A percentile compares a stretch with the other conserved stretches of the same genome.
phyloP scores from a whole-genome alignment of 2,888 invertebrate species.

The Rotaria macrura region DNA sequence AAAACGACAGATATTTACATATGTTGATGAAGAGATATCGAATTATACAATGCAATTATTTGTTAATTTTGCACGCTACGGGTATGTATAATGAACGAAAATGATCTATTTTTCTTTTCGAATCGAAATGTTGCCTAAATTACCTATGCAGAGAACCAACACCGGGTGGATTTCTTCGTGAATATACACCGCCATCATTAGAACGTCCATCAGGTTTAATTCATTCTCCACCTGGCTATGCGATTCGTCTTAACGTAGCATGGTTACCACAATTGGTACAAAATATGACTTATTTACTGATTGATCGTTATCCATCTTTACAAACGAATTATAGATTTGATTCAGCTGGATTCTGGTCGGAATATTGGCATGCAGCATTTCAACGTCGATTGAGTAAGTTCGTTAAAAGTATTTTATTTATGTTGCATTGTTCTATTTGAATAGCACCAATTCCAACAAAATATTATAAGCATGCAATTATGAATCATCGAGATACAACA shows the following conservation, averaged over 20 bases:
- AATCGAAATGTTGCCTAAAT: background rate
- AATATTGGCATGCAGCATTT: slow-evolving; percentile 25
- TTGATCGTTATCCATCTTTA: slow-evolving; percentile 23
- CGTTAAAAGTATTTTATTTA: background rate
- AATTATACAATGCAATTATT: slow-evolving; percentile 52
- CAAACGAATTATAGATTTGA: slow-evolving; percentile 27
- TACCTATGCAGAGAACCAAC: background rate
- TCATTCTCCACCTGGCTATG: background rate
- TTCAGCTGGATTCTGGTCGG: slow-evolving; percentile 31
- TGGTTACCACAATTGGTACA: slow-evolving; percentile 22
- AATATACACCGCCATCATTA: background rate
- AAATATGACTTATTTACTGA: slow-evolving; percentile 32
- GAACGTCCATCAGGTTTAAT: background rate
- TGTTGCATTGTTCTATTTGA: background rate
- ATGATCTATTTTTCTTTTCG: background rate
- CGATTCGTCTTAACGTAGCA: slow-evolving; percentile 22
- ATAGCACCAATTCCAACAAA: slow-evolving; percentile 1
- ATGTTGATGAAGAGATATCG: slow-evolving; percentile 51
- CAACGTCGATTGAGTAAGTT: background rate
- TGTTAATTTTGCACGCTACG: slow-evolving; percentile 51
- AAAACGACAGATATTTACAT: slow-evolving; percentile 36
- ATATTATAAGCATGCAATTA: slow-evolving; percentile 7
- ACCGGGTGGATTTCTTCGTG: background rate
- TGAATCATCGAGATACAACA: slow-evolving; percentile 11
- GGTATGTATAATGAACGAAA: slow-evolving; percentile 41